These are phyloP conservation scores for Zophobas morio DNA, from an alignment of 1,140 invertebrate species.

Conservation along the genomic window DNA sequence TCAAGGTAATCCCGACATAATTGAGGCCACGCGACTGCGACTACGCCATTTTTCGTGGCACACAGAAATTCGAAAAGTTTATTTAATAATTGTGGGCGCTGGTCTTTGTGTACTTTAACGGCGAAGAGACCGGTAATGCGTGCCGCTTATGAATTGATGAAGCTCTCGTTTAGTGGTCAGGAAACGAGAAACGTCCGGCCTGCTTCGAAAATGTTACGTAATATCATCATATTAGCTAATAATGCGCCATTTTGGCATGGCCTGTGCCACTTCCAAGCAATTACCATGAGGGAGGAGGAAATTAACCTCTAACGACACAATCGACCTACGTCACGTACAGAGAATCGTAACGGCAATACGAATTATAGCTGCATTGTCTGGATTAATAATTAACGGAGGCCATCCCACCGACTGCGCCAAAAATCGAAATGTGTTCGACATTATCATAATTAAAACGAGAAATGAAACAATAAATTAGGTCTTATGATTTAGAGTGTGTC, in stretches of 20 bases:
- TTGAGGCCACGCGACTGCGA: not conserved
- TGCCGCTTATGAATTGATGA: conserved; percentile 44
- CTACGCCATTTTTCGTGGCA: too few species aligned
- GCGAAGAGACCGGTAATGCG: conserved; percentile 22
- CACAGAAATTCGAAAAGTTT: too few species aligned
- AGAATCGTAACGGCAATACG: not conserved
- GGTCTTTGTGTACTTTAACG: not conserved
- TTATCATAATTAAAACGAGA: too few species aligned
- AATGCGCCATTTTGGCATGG: conserved; percentile 25
- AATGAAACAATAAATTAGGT: too few species aligned
- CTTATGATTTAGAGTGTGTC: too few species aligned
- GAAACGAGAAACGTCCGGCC: conserved; percentile 46
- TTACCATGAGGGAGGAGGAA: conserved; percentile 21
- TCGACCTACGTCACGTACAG: conserved; percentile 10
- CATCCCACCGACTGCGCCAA: too few species aligned
- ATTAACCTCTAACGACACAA: conserved; percentile 31
- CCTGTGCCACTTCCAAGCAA: conserved; percentile 36
- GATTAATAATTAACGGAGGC: too few species aligned
- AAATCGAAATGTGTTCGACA: too few species aligned
- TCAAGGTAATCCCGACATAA: conserved; percentile 25
- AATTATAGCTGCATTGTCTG: too few species aligned
- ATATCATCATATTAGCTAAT: conserved; percentile 43
- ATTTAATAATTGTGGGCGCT: too few species aligned
- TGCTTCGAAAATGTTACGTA: conserved; percentile 41
- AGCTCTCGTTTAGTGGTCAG: conserved; percentile 37